phyloP scores from a whole-genome alignment of 2,888 invertebrate genomes.

The Temnothorax unifasciatus region DNA sequence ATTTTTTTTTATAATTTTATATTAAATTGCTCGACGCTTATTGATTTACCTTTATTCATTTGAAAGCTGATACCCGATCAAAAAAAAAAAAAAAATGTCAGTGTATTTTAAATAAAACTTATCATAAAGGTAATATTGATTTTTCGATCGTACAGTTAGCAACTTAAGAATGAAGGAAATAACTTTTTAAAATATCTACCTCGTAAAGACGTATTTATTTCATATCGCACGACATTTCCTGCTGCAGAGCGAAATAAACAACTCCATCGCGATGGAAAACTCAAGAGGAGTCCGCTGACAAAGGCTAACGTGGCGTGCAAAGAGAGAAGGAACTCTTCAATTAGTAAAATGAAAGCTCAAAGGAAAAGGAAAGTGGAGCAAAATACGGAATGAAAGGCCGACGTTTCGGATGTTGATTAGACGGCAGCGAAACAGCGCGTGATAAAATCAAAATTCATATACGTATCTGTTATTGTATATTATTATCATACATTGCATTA shows the following conservation, averaged over 20 bases:
- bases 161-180: not conserved
- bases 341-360: constrained; percentile 19
- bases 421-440: not conserved
- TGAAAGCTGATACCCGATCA: not conserved
- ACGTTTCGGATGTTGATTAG: constrained; percentile 7
- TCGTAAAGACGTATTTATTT: not conserved
- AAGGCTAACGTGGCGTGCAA: constrained; percentile 19
- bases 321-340: constrained; percentile 16
- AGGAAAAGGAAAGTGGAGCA: constrained; percentile 13
- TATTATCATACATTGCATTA: not conserved
- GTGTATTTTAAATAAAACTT: not conserved
- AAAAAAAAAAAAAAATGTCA: not conserved
- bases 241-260: not conserved
- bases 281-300: not conserved
- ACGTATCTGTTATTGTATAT: not conserved
- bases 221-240: not conserved
- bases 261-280: constrained; percentile 5
- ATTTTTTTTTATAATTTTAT: not conserved
- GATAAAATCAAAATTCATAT: not conserved
- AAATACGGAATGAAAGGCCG: constrained; percentile 2
- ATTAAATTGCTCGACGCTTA: not conserved
- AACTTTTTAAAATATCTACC: not conserved
- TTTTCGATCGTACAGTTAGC: not conserved
- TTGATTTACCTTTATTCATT: not conserved
- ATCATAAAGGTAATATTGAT: not conserved